These are phyloP conservation scores for Jacana jacana DNA, from an alignment of 2,113 vertebrate genomes.

Conservation along the genomic window DNA sequence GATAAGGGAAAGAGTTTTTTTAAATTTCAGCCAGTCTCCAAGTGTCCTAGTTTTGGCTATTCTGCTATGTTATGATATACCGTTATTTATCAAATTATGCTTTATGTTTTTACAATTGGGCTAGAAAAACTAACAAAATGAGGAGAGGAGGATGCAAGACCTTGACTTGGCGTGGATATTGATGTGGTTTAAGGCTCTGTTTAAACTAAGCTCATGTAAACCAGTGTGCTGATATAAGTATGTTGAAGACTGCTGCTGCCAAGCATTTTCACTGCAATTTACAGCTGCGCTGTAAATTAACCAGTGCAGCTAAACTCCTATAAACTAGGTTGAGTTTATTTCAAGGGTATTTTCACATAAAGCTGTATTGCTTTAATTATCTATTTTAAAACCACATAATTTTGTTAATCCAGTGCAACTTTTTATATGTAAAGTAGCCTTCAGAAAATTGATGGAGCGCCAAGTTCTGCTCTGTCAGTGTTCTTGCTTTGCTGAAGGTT, in stretches of 20 bases:
- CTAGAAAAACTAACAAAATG: not conserved
- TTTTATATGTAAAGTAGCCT: slow-evolving; percentile 65
- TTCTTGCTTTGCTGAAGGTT: not conserved
- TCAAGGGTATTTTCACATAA: slow-evolving; percentile 62
- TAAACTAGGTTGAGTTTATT: slow-evolving; percentile 57
- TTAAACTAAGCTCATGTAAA: slow-evolving; percentile 42
- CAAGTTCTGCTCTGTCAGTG: slow-evolving; percentile 21
- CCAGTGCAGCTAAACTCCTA: slow-evolving; percentile 40
- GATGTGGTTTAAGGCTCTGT: slow-evolving; percentile 50
- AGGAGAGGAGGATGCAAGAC: not conserved
- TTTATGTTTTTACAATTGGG: not conserved
- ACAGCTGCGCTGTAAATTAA: slow-evolving; percentile 55
- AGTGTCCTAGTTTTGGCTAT: not conserved
- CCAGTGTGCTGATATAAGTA: slow-evolving; percentile 47
- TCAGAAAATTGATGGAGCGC: not conserved
- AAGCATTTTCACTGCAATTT: slow-evolving; percentile 47
- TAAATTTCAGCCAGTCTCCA: not conserved
- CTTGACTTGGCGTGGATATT: slow-evolving; percentile 24
- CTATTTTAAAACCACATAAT: slow-evolving; percentile 54
- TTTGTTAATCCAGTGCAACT: slow-evolving; percentile 60
- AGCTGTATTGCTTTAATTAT: slow-evolving; percentile 64
- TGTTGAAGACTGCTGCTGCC: slow-evolving; percentile 25
- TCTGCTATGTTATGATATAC: not conserved
- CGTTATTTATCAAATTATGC: not conserved
- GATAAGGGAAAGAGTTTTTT: not conserved